phyloP scores from a whole-genome alignment of 2,797 vertebrate species.

The Gambelia wislizenii region DNA sequence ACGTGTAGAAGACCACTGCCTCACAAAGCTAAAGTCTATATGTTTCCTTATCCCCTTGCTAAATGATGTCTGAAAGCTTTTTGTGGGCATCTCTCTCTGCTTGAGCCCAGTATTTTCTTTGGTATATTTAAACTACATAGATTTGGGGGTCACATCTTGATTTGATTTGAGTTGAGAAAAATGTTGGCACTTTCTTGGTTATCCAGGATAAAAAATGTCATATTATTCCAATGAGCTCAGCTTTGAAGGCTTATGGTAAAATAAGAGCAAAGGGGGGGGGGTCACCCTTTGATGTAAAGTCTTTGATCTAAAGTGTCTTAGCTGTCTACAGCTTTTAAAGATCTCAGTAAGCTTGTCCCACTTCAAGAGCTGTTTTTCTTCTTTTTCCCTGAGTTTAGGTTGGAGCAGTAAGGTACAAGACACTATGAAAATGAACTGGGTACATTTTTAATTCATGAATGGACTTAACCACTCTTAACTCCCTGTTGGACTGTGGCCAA shows the following conservation, averaged over 20 bases:
- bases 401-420: constrained; percentile 7
- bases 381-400: constrained; percentile 26
- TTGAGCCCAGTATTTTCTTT: constrained; percentile 21
- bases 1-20: constrained; percentile 20
- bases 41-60: background rate
- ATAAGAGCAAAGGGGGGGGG: constrained; percentile 34
- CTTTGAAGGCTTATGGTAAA: constrained; percentile 63
- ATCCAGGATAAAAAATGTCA: constrained; percentile 45
- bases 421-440: constrained; percentile 21
- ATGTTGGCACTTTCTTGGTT: constrained; percentile 45
- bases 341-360: constrained; percentile 23
- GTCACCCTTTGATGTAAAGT: constrained; percentile 56
- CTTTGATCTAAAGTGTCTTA: constrained; percentile 53
- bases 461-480: accelerated
- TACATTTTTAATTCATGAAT: background rate
- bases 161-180: constrained; percentile 47
- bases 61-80: constrained; percentile 29
- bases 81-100: background rate
- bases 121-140: constrained; percentile 10
- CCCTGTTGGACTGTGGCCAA: constrained; percentile 4
- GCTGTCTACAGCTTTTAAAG: constrained; percentile 22
- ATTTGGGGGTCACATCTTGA: constrained; percentile 50
- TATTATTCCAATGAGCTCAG: constrained; percentile 38
- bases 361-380: constrained; percentile 25
- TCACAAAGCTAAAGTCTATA: background rate